Base-by-base conservation (phyloP, 1,140 invertebrate genomes). In the Orchestia grillus region DNA sequence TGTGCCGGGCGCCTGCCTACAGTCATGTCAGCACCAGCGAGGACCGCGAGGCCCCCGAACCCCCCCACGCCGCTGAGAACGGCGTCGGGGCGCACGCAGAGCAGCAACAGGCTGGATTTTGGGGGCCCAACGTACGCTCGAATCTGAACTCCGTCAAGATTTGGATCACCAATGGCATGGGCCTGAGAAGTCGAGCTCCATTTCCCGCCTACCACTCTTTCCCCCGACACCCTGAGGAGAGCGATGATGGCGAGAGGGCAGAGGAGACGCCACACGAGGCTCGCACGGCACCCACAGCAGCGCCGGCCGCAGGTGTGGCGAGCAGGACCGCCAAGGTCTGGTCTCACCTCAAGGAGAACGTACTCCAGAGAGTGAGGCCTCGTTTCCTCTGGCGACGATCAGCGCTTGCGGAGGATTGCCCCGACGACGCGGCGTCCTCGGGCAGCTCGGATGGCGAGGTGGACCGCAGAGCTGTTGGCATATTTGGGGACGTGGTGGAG, bases 11-110 rank as follows among this genome's bases (percentile, higher is more conserved):
- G 8, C 41, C 41, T 57, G 96, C 95, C 40, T 96, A 95, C 45
- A 96, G 96, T 40, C 96, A 96, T 57, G 96, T 96, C 44, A 96
- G 53, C 41, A 90, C 96, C 1, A 95, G 94, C 40, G 96, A 96
- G 95, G 88, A 87, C 23, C 95, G 96, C n/a, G 95, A 95, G 88
- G 11, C 96, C 28, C 88, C 16, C 4, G 96, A 96, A 45, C 57
- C 77, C 42, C 95, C 95, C 95, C 96, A 6, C 47, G 62, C 28
- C 28, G 15, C 62, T 15, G 62, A 77, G 43, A 53, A 36, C 96
- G 44, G 45, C 91, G 36, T 36, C 6, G 90, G 43, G 41, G 1
- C 90, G 36, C 0, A 94, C 44, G 3, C 44, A 53, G 47, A 53
- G 44, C 41, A 96, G 96, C 41, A 77, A 11, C 42, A 91, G 57